Conservation (phyloP, 2,797 vertebrate species). For the Lepilemur ruficaudatus region DNA sequence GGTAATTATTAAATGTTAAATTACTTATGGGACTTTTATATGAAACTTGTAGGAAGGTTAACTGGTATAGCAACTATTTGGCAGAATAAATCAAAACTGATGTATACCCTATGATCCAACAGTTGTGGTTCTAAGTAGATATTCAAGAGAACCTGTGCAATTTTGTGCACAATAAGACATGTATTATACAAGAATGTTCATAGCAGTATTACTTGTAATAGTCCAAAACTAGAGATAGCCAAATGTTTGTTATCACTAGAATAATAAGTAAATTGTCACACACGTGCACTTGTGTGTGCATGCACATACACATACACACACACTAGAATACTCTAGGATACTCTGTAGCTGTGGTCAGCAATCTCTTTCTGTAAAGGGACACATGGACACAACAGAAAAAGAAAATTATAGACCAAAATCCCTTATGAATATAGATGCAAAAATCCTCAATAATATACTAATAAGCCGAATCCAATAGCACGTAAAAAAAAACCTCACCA, state of each 20-base stretch:
- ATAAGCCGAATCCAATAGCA: neutral
- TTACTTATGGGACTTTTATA: conserved; percentile 3
- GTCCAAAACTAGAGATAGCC: neutral
- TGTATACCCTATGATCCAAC: neutral
- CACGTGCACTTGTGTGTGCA: neutral
- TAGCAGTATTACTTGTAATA: neutral
- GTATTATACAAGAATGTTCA: neutral
- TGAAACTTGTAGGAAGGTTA: neutral
- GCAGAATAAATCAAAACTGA: neutral
- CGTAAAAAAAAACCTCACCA: neutral
- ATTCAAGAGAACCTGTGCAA: neutral
- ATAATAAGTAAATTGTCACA: neutral
- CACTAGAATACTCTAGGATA: neutral
- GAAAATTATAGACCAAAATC: neutral
- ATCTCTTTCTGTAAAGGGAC: neutral
- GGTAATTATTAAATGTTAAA: conserved; percentile 17
- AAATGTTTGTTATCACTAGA: neutral
- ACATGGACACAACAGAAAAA: neutral
- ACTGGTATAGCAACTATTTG: neutral
- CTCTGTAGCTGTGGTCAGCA: neutral
- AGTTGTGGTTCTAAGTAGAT: neutral
- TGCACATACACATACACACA: neutral
- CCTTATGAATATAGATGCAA: neutral
- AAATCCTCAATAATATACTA: neutral
- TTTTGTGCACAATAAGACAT: neutral